Conservation (phyloP, 1,140 invertebrate species). For the Mamestra configurata region DNA sequence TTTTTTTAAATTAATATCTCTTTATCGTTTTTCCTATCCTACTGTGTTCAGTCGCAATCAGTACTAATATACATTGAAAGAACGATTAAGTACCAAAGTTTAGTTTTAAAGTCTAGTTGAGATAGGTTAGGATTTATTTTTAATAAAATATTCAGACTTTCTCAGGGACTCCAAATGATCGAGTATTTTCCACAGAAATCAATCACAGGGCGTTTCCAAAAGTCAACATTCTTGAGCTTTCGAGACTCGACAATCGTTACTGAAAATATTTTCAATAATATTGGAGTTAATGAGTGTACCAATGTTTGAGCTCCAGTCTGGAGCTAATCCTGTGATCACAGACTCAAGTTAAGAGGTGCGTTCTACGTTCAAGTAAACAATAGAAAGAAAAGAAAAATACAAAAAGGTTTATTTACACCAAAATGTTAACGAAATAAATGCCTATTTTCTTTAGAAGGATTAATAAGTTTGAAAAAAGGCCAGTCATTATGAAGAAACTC, state of each 20-base stretch:
- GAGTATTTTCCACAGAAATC: neutral
- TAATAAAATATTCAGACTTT: neutral
- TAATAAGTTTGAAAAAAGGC: too few relatives aligned
- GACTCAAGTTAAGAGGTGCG: too few relatives aligned
- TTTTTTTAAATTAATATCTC: neutral
- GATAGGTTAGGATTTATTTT: neutral
- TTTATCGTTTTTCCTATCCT: neutral
- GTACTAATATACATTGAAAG: neutral
- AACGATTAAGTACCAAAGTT: neutral
- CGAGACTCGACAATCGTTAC: neutral
- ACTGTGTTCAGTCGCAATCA: neutral
- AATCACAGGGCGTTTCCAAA: neutral
- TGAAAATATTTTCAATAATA: neutral
- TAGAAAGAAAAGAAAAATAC: too few relatives aligned
- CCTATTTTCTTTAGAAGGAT: too few relatives aligned
- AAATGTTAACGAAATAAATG: too few relatives aligned
- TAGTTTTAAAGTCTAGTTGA: too few relatives aligned
- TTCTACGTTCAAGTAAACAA: too few relatives aligned
- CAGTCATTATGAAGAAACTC: too few relatives aligned
- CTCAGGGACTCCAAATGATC: neutral
- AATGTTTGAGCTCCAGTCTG: neutral
- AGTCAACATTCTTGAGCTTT: conserved; percentile 1
- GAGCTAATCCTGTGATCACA: neutral
- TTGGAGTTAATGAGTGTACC: neutral
- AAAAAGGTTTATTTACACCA: too few relatives aligned